These are phyloP conservation scores for Drosophila tsacasi DNA, from an alignment of 1,140 invertebrate species.

Conservation along the genomic window DNA sequence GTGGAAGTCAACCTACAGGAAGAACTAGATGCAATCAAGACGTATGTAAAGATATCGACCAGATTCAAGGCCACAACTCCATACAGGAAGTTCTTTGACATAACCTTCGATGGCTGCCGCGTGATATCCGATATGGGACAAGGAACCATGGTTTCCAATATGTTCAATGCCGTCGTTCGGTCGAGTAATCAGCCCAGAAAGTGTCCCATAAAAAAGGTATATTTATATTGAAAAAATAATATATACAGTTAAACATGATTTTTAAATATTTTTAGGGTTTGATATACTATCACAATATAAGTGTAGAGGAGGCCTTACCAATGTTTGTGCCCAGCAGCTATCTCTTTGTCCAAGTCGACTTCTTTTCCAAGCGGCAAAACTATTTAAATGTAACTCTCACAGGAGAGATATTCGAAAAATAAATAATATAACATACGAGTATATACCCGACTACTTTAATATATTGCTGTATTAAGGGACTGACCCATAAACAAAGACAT, in stretches of 20 bases:
- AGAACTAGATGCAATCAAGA: conserved; percentile 30
- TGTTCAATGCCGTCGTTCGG: conserved; percentile 40
- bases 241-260: neutral
- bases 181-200: conserved; percentile 44
- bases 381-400: conserved; percentile 46
- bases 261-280: conserved; percentile 15
- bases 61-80: neutral
- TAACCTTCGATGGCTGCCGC: conserved; percentile 37
- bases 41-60: conserved; percentile 38
- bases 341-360: conserved; percentile 30
- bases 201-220: conserved; percentile 47
- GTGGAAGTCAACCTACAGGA: conserved; percentile 30
- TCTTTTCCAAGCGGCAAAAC: conserved; percentile 18
- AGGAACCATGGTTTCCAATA: conserved; percentile 38
- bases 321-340: conserved; percentile 40
- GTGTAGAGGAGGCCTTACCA: conserved; percentile 44
- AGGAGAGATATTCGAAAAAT: conserved; percentile 23
- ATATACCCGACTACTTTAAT: conserved; percentile 6
- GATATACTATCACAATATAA: conserved; percentile 54
- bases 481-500: conserved; percentile 26
- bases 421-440: too few relatives aligned
- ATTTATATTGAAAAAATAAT: neutral
- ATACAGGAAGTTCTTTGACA: conserved; percentile 48
- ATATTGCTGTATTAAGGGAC: neutral
- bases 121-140: conserved; percentile 37